Evolutionary conservation across 2,888 invertebrate genomes (phyloP).

Genomic region (Bembecia ichneumoniformis): DNA sequence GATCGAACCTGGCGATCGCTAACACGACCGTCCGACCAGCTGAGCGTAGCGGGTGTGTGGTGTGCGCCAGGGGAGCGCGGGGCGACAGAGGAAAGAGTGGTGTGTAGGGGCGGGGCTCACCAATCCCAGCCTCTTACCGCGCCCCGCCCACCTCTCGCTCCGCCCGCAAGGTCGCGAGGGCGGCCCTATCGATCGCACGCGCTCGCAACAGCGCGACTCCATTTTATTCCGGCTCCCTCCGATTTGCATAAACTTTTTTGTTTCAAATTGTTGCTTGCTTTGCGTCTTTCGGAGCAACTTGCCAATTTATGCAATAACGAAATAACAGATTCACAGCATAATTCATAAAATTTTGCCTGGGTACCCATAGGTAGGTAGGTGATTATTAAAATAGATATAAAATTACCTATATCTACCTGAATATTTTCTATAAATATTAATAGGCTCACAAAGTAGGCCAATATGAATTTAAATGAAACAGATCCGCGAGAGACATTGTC

Average conservation of each 20-base stretch:
- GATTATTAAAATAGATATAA: no score
- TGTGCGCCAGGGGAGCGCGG: constrained; percentile 21
- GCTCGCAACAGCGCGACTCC: constrained; percentile 49
- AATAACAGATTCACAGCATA: no score
- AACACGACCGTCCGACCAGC: constrained; percentile 18
- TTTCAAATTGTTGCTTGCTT: constrained; percentile 45
- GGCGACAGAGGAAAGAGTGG: constrained; percentile 23
- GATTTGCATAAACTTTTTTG: constrained; percentile 70
- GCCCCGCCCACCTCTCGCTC: constrained; percentile 54
- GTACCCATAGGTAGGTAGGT: no score
- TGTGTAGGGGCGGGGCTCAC: constrained; percentile 32
- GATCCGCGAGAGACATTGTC: no score
- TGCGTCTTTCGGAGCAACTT: constrained; percentile 12
- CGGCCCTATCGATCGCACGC: constrained; percentile 67
- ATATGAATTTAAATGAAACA: no score
- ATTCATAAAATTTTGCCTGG: no score
- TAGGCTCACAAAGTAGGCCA: no score
- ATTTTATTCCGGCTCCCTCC: constrained; percentile 65
- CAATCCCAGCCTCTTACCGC: constrained; percentile 60
- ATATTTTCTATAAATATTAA: no score
- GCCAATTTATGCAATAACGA: not conserved
- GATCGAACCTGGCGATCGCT: constrained; percentile 5
- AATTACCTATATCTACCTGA: no score
- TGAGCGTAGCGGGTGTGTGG: constrained; percentile 18
- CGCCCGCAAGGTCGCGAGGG: constrained; percentile 63